phyloP scores from a whole-genome alignment of 92 coral and sea anemone species.

The Epizoanthus illoricatus region DNA sequence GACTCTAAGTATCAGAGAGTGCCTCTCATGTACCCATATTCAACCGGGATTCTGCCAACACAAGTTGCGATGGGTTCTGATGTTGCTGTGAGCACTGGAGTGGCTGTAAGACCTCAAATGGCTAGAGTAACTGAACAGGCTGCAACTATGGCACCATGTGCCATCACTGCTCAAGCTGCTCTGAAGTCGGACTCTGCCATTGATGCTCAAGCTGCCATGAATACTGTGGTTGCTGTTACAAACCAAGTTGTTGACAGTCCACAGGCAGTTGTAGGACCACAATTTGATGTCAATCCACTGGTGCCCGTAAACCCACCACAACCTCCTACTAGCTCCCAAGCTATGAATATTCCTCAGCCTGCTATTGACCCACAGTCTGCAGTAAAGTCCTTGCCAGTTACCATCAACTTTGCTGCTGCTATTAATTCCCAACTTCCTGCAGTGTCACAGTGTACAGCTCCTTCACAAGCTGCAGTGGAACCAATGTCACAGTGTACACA shows the following conservation, averaged over 20 bases:
- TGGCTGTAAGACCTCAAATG: not conserved
- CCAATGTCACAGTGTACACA: not conserved
- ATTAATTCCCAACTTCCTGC: not conserved
- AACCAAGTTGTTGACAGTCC: conserved; percentile 3
- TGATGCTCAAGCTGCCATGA: not conserved
- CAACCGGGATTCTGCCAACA: conserved; percentile 22
- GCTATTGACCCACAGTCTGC: not conserved
- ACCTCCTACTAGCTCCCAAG: not conserved
- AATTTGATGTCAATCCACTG: not conserved
- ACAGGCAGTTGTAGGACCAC: not conserved
- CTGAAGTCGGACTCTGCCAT: not conserved
- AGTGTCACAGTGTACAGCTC: not conserved
- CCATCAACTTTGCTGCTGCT: not conserved
- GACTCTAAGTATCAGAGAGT: not conserved
- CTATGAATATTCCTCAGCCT: not conserved
- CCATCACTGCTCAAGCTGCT: not conserved
- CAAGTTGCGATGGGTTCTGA: conserved; percentile 8
- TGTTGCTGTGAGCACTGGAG: not conserved
- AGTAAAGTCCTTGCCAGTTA: not conserved
- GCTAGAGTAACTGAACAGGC: not conserved
- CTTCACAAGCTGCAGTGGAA: not conserved
- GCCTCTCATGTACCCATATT: conserved; percentile 37
- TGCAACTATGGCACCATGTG: not conserved
- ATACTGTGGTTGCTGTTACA: not conserved
- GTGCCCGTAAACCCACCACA: not conserved